A percentile compares a stretch with the other conserved stretches of the same genome.
Conservation (phyloP, 2,797 vertebrate genomes). For the Gymnopithys bicolor region DNA sequence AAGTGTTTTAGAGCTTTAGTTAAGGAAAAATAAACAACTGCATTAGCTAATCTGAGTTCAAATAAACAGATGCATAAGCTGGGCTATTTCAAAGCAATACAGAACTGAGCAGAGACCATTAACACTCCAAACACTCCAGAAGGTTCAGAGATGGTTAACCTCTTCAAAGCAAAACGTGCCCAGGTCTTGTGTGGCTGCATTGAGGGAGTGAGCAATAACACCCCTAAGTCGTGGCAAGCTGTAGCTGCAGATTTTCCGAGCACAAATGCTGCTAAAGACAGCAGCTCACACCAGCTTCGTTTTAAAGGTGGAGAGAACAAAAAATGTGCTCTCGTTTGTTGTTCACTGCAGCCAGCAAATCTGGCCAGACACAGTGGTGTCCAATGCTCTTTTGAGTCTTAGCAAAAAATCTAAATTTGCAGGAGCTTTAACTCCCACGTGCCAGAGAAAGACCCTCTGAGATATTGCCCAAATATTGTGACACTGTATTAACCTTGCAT, state of each 20-base stretch:
- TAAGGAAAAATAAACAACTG: slow-evolving; percentile 60
- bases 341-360: not conserved
- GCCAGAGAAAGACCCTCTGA: not conserved
- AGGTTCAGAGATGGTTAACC: slow-evolving; percentile 30
- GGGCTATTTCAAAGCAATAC: slow-evolving; percentile 31
- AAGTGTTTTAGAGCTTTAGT: slow-evolving; percentile 18
- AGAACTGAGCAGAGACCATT: slow-evolving; percentile 28
- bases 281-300: not conserved
- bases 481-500: not conserved
- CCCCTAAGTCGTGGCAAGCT: not conserved
- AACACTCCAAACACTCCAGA: slow-evolving; percentile 7
- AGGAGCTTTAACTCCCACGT: not conserved
- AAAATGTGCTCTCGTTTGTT: not conserved
- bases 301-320: not conserved
- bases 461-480: not conserved
- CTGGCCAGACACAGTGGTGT: not conserved
- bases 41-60: slow-evolving; percentile 54
- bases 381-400: not conserved
- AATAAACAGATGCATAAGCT: slow-evolving; percentile 62
- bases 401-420: not conserved
- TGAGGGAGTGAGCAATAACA: not conserved
- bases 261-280: fast-evolving
- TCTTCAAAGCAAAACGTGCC: slow-evolving; percentile 8
- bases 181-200: not conserved
- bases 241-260: not conserved